A percentile compares a stretch with the other conserved stretches of the same genome.
These are phyloP conservation scores for Mesorhabditis belari DNA, from an alignment of 2,888 invertebrate species.

Conservation along the genomic window DNA sequence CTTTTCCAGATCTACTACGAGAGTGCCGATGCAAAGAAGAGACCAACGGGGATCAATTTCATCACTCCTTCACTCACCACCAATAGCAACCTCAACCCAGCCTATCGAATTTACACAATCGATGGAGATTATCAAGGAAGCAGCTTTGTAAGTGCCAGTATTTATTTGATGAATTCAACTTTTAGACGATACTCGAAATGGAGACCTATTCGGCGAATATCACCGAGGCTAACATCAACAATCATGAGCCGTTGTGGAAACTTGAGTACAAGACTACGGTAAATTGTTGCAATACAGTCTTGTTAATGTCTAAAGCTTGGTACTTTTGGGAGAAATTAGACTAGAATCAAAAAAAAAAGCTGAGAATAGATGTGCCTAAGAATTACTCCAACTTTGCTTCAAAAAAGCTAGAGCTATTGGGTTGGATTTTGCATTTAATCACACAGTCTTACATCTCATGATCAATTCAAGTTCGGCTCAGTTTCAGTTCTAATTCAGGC, in stretches of 20 bases:
- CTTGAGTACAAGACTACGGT: conserved; percentile 26
- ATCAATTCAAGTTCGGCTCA: too few species aligned
- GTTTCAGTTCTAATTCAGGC: too few species aligned
- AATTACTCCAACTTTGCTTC: too few species aligned
- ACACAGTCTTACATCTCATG: too few species aligned
- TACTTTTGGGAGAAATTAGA: too few species aligned
- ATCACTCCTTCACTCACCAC: conserved; percentile 76
- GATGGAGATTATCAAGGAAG: conserved; percentile 68
- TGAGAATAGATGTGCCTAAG: too few species aligned
- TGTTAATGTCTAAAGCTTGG: background rate
- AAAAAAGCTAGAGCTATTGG: too few species aligned
- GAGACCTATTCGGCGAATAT: conserved; percentile 40
- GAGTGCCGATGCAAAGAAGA: conserved; percentile 23
- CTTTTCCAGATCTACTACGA: conserved; percentile 32
- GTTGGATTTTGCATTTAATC: too few species aligned
- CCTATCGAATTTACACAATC: conserved; percentile 85
- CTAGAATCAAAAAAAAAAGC: too few species aligned
- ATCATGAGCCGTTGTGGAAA: conserved; percentile 27
- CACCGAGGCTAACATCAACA: conserved; percentile 27
- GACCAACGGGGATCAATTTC: conserved; percentile 40
- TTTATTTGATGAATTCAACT: too few species aligned
- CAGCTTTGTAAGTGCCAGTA: conserved; percentile 43
- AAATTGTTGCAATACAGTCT: background rate
- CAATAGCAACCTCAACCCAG: conserved; percentile 72
- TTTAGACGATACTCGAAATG: background rate